Evolutionary conservation across 2,888 invertebrate genomes (phyloP).

Genomic region (Zele albiditarsus): DNA sequence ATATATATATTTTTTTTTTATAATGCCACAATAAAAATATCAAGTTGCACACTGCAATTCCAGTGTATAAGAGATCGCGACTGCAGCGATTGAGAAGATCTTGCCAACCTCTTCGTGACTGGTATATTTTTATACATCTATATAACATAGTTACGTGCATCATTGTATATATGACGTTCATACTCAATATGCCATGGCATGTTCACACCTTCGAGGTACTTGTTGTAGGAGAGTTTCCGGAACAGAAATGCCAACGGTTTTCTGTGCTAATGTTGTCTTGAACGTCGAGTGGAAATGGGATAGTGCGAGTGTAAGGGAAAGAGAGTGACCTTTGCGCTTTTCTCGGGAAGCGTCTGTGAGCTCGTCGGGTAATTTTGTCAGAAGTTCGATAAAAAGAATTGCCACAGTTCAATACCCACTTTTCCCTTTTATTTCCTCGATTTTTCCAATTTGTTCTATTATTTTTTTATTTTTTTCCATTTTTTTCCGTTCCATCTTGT

Average conservation of each 20-base stretch:
- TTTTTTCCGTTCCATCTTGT: too few species aligned
- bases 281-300: constrained; percentile 6
- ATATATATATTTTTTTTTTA: too few species aligned
- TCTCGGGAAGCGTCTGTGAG: constrained; percentile 30
- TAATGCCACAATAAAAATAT: too few species aligned
- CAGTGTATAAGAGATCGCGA: too few species aligned
- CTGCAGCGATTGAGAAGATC: too few species aligned
- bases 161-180: constrained; percentile 33
- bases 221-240: constrained; percentile 17
- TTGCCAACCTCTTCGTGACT: too few species aligned
- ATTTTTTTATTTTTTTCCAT: not conserved
- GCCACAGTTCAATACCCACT: constrained; percentile 34
- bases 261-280: constrained; percentile 49
- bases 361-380: constrained; percentile 20
- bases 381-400: constrained; percentile 34
- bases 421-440: constrained; percentile 4
- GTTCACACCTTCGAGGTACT: constrained; percentile 39
- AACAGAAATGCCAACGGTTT: constrained; percentile 47
- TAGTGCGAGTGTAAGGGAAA: not conserved
- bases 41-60: too few species aligned
- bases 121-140: too few species aligned
- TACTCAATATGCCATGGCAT: constrained; percentile 54
- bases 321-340: constrained; percentile 26
- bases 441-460: constrained; percentile 36
- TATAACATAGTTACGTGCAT: too few species aligned